Conservation (phyloP, 2,888 invertebrate species). For the Helleia helle region DNA sequence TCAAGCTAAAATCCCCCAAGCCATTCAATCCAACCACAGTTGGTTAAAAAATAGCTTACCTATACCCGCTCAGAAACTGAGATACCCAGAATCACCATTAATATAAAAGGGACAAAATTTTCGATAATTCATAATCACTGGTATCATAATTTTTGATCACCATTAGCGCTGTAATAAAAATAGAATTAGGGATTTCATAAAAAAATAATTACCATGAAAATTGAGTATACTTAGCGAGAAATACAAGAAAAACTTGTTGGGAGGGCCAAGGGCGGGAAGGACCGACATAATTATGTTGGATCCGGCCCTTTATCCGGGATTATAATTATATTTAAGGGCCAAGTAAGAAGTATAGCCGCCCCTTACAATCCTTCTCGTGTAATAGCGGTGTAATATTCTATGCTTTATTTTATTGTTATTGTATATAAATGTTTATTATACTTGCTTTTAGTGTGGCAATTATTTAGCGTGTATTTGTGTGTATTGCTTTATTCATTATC, state of each 20-base stretch:
- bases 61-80: no score
- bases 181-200: constrained; percentile 32
- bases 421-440: constrained; percentile 1
- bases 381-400: constrained; percentile 11
- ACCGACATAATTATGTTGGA: constrained; percentile 38
- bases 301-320: constrained; percentile 38
- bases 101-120: no score
- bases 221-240: constrained; percentile 34
- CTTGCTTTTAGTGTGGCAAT: constrained; percentile 7
- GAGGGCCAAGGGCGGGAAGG: constrained; percentile 17
- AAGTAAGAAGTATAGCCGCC: constrained; percentile 10
- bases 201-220: constrained; percentile 66
- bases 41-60: no score
- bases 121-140: no score
- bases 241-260: constrained; percentile 26
- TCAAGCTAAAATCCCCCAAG: no score
- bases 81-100: no score
- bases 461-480: no score
- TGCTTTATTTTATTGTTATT: constrained; percentile 10
- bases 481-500: no score
- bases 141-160: constrained; percentile 1
- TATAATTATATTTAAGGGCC: constrained; percentile 39
- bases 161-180: constrained; percentile 6
- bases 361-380: constrained; percentile 5
- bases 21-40: no score